A percentile compares a stretch with the other conserved stretches of the same genome.
Evolutionary conservation across 2,113 vertebrate genomes (phyloP).

Genomic region (Perca schrenkii): DNA sequence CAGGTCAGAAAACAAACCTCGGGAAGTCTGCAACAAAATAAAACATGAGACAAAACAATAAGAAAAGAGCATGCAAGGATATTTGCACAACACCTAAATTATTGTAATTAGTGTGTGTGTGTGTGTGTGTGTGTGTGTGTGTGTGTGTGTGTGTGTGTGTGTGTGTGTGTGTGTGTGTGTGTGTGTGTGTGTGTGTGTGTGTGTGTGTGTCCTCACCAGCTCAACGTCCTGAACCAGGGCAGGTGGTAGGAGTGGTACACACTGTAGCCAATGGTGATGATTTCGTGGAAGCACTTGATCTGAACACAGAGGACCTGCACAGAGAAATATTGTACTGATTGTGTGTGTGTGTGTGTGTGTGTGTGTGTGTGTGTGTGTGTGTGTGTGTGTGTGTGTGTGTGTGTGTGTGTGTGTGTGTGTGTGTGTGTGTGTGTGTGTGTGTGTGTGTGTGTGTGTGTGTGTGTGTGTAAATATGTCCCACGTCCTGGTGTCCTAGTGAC

Average conservation of each 20-base stretch:
- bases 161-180: not conserved
- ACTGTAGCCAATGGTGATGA: conserved; percentile 98
- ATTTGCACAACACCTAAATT: not conserved
- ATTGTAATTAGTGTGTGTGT: not conserved
- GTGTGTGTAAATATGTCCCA: not conserved
- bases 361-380: not conserved
- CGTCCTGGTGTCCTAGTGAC: conserved; percentile 33
- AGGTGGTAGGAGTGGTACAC: conserved; percentile 99
- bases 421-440: not conserved
- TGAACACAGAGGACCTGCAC: conserved; percentile 95
- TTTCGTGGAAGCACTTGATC: conserved; percentile 99
- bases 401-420: not conserved
- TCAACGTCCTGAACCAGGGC: conserved; percentile 98
- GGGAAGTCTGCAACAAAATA: conserved; percentile 70
- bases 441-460: not conserved
- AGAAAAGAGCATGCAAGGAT: conserved; percentile 8
- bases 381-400: not conserved
- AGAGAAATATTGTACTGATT: conserved; percentile 27
- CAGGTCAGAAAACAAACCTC: conserved; percentile 70
- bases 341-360: not conserved
- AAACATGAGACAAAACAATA: conserved; percentile 48
- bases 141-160: not conserved
- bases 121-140: not conserved
- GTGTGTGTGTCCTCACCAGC: conserved; percentile 88
- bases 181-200: not conserved